These are phyloP conservation scores for Nebria brevicollis DNA, from an alignment of 2,888 invertebrate genomes.

Conservation along the genomic window DNA sequence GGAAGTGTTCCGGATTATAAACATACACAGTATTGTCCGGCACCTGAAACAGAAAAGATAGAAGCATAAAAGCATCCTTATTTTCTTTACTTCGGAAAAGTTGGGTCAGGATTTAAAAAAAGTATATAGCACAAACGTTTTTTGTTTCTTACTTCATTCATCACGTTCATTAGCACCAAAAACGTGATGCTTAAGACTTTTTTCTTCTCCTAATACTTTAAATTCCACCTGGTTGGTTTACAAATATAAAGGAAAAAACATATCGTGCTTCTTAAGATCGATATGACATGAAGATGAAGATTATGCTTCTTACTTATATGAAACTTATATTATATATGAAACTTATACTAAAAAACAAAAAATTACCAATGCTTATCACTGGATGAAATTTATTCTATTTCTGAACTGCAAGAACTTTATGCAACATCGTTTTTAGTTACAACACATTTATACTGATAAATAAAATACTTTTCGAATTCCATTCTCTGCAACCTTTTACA, in stretches of 20 bases:
- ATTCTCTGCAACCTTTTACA: no score
- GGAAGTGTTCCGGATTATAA: constrained; percentile 30
- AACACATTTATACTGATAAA: neutral
- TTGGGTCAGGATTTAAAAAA: constrained; percentile 23
- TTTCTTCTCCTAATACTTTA: neutral
- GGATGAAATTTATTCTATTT: neutral
- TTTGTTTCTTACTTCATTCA: constrained; percentile 38
- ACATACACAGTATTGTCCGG: constrained; percentile 2
- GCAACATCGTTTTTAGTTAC: neutral
- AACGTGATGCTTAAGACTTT: constrained; percentile 25
- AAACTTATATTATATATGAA: neutral
- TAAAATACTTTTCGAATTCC: no score
- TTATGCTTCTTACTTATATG: neutral
- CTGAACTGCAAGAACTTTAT: neutral
- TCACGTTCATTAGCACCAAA: constrained; percentile 39
- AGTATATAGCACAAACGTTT: constrained; percentile 27
- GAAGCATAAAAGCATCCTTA: constrained; percentile 4
- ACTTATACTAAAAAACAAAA: neutral
- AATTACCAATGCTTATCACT: neutral
- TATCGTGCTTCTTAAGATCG: neutral
- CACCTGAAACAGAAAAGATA: neutral
- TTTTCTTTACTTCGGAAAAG: constrained; percentile 4
- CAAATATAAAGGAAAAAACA: neutral
- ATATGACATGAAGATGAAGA: constrained; percentile 8
- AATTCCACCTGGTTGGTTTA: constrained; percentile 7